A percentile compares a stretch with the other conserved stretches of the same genome.
Conservation (phyloP, 2,888 invertebrate genomes). For the Ligdia adustata region DNA sequence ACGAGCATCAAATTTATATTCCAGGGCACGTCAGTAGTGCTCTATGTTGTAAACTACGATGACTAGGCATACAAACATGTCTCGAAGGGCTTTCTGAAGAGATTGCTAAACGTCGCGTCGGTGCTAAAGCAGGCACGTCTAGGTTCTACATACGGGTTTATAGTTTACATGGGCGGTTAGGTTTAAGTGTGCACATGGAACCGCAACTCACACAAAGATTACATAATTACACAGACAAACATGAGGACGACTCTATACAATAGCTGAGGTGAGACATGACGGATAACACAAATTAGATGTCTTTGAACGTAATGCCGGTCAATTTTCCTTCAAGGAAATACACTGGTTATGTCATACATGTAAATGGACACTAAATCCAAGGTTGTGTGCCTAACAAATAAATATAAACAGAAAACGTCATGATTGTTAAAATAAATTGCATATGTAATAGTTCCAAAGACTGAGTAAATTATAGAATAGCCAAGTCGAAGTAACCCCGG, state of each 20-base stretch:
- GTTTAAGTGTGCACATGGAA: slow-evolving; percentile 38
- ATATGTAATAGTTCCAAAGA: no score
- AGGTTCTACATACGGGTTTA: slow-evolving; percentile 22
- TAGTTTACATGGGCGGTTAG: slow-evolving; percentile 14
- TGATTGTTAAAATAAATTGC: slow-evolving; percentile 4
- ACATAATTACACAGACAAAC: slow-evolving; percentile 46
- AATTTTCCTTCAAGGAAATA: slow-evolving; percentile 21
- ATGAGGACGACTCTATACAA: slow-evolving; percentile 34
- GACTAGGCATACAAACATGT: slow-evolving; percentile 9
- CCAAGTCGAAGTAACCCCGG: slow-evolving; percentile 6
- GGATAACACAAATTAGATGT: slow-evolving; percentile 33
- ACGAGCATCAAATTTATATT: not conserved
- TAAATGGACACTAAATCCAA: slow-evolving; percentile 7
- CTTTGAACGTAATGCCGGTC: slow-evolving; percentile 14
- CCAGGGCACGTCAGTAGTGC: slow-evolving; percentile 14
- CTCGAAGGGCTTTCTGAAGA: slow-evolving; percentile 26
- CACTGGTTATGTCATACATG: slow-evolving; percentile 21
- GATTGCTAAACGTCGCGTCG: slow-evolving; percentile 24
- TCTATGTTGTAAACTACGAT: slow-evolving; percentile 26
- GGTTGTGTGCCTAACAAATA: slow-evolving; percentile 3
- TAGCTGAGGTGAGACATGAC: slow-evolving; percentile 36
- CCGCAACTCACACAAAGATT: slow-evolving; percentile 41
- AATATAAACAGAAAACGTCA: slow-evolving; percentile 12
- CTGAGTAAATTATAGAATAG: slow-evolving; percentile 2
- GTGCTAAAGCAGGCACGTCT: slow-evolving; percentile 23